phyloP scores from a whole-genome alignment of 2,113 vertebrate genomes.

The Charina bottae region DNA sequence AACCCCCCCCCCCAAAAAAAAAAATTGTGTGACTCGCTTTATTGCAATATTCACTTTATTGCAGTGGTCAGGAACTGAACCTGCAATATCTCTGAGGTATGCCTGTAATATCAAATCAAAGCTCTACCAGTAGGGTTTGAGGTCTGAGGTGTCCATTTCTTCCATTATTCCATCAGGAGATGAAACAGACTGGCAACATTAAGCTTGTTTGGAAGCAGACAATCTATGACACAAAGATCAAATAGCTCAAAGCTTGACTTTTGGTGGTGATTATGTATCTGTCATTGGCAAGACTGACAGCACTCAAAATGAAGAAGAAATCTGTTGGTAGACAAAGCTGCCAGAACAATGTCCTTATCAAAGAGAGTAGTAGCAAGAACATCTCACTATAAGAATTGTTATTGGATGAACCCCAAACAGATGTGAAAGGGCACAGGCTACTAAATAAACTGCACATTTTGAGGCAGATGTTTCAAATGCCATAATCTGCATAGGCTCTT shows the following conservation, averaged over 20 bases:
- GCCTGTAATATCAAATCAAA: too few species aligned
- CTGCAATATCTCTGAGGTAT: too few species aligned
- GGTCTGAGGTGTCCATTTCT: neutral
- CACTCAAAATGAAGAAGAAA: neutral
- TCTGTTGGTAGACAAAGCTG: accelerated
- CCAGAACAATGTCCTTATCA: neutral
- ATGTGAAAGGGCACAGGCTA: accelerated
- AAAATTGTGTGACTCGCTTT: too few species aligned
- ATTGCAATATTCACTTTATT: too few species aligned
- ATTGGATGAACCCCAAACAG: neutral
- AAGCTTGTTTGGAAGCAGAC: neutral
- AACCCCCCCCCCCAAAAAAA: too few species aligned
- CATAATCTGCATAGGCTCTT: neutral
- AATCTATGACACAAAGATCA: neutral
- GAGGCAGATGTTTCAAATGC: neutral
- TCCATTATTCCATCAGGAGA: neutral
- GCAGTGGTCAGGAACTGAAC: too few species aligned
- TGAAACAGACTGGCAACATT: neutral
- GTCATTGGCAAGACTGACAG: neutral
- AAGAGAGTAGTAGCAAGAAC: neutral
- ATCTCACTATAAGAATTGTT: neutral
- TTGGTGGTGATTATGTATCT: neutral
- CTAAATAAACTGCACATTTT: accelerated
- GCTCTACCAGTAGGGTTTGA: neutral
- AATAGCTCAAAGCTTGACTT: neutral